Evolutionary conservation across 2,888 invertebrate genomes (phyloP), one percentile per base, ranked within the genome.

Genomic region (Lithophane semibrunnea): DNA sequence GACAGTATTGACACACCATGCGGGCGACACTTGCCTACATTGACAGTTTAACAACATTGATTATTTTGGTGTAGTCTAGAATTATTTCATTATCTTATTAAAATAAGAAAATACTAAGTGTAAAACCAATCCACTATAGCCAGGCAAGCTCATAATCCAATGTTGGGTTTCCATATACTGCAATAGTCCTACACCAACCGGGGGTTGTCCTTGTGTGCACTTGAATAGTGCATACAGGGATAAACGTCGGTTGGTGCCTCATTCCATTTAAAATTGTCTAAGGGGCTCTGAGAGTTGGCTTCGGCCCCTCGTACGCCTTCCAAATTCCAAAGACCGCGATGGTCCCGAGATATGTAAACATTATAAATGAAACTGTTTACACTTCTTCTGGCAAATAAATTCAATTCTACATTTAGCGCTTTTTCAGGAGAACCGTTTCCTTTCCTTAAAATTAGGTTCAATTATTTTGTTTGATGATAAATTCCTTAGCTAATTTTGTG

Each of bases 11-110:
- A 49, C 16, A 16, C 37, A 47, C 18, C 37, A 79, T 79, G 68
- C 74, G 80, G 75, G 64, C 24, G 54, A 42, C n/a, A n/a, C 52
- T n/a, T 42, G 5, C 65, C 29, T 63, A 29, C 24, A 21, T 44
- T 49, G 16, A n/a, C 29, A 29, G 21, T 13, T 56, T 8, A 37
- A 49, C 24, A n/a, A 65, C 13, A 54, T 16, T 54, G 3, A 61
- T 54, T 47, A 12, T 12, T 54, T 24, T 52, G 16, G 18, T 42
- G 0, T 77, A 44, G 21, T 21, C 16, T 42, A 21, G 13, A 37
- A n/a, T 42, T 42, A 61, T 61, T 73, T 61, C 9, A 12, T 8
- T 44, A 21, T 56, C 2, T 56, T 42, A n/a, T 49, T 66, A 13
- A 16, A 13, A 0, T 0, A 37, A 66, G 21, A 65, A 66, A 49